These are phyloP conservation scores for Anoplius nigerrimus DNA, from an alignment of 2,888 invertebrate species.

Conservation along the genomic window DNA sequence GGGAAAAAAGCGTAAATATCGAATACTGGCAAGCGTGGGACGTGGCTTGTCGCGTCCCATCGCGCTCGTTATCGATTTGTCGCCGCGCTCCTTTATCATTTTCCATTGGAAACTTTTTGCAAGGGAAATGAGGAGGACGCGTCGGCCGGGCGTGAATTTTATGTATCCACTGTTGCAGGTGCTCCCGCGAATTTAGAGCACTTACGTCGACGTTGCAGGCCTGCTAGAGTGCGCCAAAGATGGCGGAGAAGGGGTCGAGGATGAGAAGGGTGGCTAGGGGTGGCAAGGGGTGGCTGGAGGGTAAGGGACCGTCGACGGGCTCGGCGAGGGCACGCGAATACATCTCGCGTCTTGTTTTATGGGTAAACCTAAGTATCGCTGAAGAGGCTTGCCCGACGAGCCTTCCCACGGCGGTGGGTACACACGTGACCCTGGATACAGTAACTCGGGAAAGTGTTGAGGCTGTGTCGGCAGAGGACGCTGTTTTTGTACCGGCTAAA, in stretches of 20 bases:
- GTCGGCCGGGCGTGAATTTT: slow-evolving; percentile 24
- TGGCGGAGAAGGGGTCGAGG: not conserved
- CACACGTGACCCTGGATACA: too few relatives aligned
- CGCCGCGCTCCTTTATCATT: not conserved
- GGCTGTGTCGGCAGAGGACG: too few relatives aligned
- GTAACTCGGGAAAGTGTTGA: too few relatives aligned
- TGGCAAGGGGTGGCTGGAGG: slow-evolving; percentile 6
- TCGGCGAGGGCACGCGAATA: slow-evolving; percentile 39
- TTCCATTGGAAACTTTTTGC: slow-evolving; percentile 17
- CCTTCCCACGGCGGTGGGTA: too few relatives aligned
- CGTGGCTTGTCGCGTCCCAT: not conserved
- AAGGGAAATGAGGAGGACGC: slow-evolving; percentile 16
- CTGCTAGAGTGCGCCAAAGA: slow-evolving; percentile 47
- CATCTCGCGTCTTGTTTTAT: slow-evolving; percentile 52
- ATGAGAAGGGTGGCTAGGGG: not conserved
- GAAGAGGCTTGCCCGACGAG: slow-evolving; percentile 18
- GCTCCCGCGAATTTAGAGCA: slow-evolving; percentile 57
- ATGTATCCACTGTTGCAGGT: slow-evolving; percentile 45
- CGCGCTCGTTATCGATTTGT: not conserved
- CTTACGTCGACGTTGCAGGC: slow-evolving; percentile 45
- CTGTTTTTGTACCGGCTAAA: too few relatives aligned
- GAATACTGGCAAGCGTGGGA: too few relatives aligned
- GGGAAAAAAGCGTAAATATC: too few relatives aligned
- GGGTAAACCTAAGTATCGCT: slow-evolving; percentile 53
- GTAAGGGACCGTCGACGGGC: slow-evolving; percentile 5